Percentiles rank a stretch among this genome's conserved stretches.
These are phyloP conservation scores for Pygoscelis adeliae DNA, from an alignment of 2,113 vertebrate species.

Conservation along the genomic window DNA sequence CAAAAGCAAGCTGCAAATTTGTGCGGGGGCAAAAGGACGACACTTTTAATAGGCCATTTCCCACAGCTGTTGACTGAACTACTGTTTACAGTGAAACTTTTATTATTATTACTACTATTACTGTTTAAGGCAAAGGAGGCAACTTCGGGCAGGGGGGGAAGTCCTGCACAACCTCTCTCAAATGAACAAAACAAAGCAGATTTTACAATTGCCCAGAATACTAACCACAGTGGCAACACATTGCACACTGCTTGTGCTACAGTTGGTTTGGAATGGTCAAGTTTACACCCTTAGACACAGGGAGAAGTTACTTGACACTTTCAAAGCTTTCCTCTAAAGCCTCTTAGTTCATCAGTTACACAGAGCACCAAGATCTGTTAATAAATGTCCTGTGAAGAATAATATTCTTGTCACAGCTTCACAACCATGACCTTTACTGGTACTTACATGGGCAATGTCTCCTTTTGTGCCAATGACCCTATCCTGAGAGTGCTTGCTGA, in stretches of 20 bases:
- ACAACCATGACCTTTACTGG: neutral
- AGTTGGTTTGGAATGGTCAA: neutral
- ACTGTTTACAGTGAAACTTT: neutral
- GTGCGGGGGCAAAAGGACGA: neutral
- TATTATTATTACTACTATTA: neutral
- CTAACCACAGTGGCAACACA: neutral
- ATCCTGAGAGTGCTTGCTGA: constrained; percentile 98
- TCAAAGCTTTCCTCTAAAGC: neutral
- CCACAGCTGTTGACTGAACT: neutral
- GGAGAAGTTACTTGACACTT: neutral
- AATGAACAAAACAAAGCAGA: neutral
- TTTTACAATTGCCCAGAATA: neutral
- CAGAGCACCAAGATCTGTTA: neutral
- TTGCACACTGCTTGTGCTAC: neutral
- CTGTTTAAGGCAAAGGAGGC: neutral
- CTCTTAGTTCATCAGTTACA: neutral
- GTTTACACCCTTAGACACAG: neutral
- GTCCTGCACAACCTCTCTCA: neutral
- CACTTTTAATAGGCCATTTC: neutral
- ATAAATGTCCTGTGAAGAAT: neutral
- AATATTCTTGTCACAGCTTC: neutral
- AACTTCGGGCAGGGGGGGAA: neutral
- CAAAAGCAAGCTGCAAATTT: neutral
- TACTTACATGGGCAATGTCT: constrained; percentile 91
- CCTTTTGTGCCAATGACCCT: constrained; percentile 98